Percentiles rank a stretch among this genome's conserved stretches.
Conservation (phyloP, 2,113 vertebrate species). For the Tenebrosternarchus preto region DNA sequence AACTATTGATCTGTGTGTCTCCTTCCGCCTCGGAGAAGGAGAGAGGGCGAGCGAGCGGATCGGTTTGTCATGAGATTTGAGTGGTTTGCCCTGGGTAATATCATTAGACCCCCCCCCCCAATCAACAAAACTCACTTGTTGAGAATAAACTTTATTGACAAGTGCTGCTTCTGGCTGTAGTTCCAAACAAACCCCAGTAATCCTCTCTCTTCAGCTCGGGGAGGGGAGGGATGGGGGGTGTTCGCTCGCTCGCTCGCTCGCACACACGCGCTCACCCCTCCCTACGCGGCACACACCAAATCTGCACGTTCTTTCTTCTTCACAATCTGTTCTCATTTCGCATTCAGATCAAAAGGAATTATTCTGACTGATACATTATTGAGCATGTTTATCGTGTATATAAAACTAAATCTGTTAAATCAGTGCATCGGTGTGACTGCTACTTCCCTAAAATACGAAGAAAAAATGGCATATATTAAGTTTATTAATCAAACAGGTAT, state of each 20-base stretch:
- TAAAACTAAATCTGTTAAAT: too few relatives aligned
- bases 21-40: constrained; percentile 33
- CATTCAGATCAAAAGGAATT: too few relatives aligned
- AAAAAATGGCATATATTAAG: too few relatives aligned
- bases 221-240: too few relatives aligned
- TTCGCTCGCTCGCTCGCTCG: too few relatives aligned
- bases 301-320: too few relatives aligned
- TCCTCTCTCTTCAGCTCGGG: constrained; percentile 4
- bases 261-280: too few relatives aligned
- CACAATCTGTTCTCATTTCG: too few relatives aligned
- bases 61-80: constrained; percentile 65
- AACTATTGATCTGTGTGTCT: constrained; percentile 77
- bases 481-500: too few relatives aligned
- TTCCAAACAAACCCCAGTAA: constrained; percentile 57
- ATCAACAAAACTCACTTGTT: constrained; percentile 50
- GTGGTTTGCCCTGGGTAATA: constrained; percentile 67
- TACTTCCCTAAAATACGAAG: neutral
- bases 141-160: constrained; percentile 80
- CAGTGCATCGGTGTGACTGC: neutral
- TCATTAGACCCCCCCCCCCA: constrained; percentile 58
- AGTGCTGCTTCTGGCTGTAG: constrained; percentile 62
- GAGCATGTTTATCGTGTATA: too few relatives aligned
- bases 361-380: too few relatives aligned
- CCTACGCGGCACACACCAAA: too few relatives aligned
- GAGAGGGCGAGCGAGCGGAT: constrained; percentile 58